Evolutionary conservation across 1,140 invertebrate genomes (phyloP).

Genomic region (Theocolax elegans): DNA sequence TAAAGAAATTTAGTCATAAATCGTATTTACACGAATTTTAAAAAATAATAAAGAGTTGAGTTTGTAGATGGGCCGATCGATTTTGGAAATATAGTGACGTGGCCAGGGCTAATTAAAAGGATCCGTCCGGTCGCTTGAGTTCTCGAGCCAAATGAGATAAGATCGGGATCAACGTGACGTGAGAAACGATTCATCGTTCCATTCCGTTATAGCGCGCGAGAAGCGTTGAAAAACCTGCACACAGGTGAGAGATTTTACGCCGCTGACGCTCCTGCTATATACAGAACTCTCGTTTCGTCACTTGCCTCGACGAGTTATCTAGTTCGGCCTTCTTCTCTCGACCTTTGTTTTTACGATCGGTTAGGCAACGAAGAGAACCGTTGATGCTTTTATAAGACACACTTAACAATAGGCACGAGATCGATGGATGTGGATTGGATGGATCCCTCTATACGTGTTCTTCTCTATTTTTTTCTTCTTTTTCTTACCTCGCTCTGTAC

Average conservation of each 20-base stretch:
- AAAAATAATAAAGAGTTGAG: too few species aligned
- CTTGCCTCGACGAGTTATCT: slow-evolving; percentile 18
- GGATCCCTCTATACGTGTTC: too few species aligned
- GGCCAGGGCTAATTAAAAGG: slow-evolving; percentile 62
- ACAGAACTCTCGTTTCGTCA: too few species aligned
- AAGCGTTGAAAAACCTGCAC: too few species aligned
- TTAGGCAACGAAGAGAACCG: too few species aligned
- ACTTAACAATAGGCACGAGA: not conserved
- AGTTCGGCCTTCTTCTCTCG: not conserved
- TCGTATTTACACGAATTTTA: too few species aligned
- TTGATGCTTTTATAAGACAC: too few species aligned
- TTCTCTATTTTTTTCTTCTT: not conserved
- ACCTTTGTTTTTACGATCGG: slow-evolving; percentile 36
- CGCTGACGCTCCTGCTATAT: too few species aligned
- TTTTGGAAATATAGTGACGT: slow-evolving; percentile 34
- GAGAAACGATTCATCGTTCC: slow-evolving; percentile 51
- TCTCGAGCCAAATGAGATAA: slow-evolving; percentile 50
- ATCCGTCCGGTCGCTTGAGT: slow-evolving; percentile 43
- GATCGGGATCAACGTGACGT: slow-evolving; percentile 58
- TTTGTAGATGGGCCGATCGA: too few species aligned
- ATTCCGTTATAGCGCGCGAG: not conserved
- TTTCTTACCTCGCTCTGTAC: slow-evolving; percentile 40
- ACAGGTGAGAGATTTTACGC: slow-evolving; percentile 50
- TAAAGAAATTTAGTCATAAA: too few species aligned
- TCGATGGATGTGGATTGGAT: slow-evolving; percentile 42